Conservation (phyloP, 1,140 invertebrate species). For the Drosophila sp. region DNA sequence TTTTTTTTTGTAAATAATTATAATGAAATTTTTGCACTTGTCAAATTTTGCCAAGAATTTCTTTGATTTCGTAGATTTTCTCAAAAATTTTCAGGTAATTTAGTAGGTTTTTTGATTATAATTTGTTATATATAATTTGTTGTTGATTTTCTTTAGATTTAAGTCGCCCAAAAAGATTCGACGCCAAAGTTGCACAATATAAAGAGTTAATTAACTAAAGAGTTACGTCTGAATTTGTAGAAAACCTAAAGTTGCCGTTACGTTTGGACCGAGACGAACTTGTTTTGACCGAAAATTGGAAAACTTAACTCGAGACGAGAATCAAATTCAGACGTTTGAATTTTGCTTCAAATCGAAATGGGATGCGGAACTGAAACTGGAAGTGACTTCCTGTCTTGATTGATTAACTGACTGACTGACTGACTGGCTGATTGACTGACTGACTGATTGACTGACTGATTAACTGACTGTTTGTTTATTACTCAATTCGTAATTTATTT, state of each 20-base stretch:
- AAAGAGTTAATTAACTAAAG: conserved; percentile 68
- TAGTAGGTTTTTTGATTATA: conserved; percentile 75
- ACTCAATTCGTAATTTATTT: conserved; percentile 33
- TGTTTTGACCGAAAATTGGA: conserved; percentile 64
- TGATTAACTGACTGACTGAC: conserved; percentile 24
- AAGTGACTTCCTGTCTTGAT: conserved; percentile 46
- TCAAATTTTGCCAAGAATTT: conserved; percentile 75
- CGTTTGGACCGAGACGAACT: conserved; percentile 60
- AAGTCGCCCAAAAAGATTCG: conserved; percentile 61
- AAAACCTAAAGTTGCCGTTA: conserved; percentile 71
- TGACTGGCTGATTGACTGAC: conserved; percentile 29
- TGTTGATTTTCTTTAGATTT: conserved; percentile 13
- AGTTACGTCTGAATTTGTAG: conserved; percentile 82
- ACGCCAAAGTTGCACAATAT: conserved; percentile 72
- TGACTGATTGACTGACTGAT: conserved; percentile 51
- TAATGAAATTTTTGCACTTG: conserved; percentile 74
- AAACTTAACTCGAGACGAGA: conserved; percentile 67
- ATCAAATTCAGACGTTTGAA: conserved; percentile 83
- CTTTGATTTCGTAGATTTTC: conserved; percentile 61
- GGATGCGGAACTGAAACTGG: conserved; percentile 65
- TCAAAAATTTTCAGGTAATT: conserved; percentile 82
- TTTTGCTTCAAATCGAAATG: conserved; percentile 79
- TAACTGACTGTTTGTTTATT: conserved; percentile 57
- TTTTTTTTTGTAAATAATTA: conserved; percentile 68
- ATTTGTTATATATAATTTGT: conserved; percentile 41